Conservation (phyloP, 1,140 invertebrate species). For the Scaptomyza graminum region DNA sequence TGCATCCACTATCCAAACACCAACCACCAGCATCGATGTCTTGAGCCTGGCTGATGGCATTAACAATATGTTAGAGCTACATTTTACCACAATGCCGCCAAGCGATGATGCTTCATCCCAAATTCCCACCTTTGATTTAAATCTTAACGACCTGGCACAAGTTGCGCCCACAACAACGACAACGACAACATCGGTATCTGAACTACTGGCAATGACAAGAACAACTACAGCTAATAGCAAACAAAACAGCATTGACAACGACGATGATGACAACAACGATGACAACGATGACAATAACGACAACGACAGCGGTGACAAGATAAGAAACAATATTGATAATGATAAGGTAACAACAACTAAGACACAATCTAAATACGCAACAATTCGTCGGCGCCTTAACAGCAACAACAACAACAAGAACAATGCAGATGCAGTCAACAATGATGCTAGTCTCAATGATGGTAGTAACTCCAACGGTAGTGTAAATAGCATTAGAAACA, state of each 20-base stretch:
- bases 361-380: slow-evolving; percentile 55
- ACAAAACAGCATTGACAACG: slow-evolving; percentile 26
- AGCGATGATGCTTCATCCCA: slow-evolving; percentile 13
- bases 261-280: slow-evolving; percentile 47
- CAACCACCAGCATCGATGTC: slow-evolving; percentile 39
- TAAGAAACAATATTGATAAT: slow-evolving; percentile 50
- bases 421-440: slow-evolving; percentile 61
- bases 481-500: slow-evolving; percentile 70
- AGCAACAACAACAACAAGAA: slow-evolving; percentile 48
- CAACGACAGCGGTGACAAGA: slow-evolving; percentile 36
- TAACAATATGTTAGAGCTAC: slow-evolving; percentile 35
- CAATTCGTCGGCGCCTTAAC: slow-evolving; percentile 49
- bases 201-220: slow-evolving; percentile 53
- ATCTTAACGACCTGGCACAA: slow-evolving; percentile 47
- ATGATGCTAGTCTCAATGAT: slow-evolving; percentile 73
- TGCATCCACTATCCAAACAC: slow-evolving; percentile 48
- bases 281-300: slow-evolving; percentile 50
- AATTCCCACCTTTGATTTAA: slow-evolving; percentile 40
- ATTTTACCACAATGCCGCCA: slow-evolving; percentile 37
- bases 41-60: slow-evolving; percentile 34
- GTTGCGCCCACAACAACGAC: slow-evolving; percentile 43
- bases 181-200: slow-evolving; percentile 68
- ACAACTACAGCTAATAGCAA: neutral
- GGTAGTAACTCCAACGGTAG: slow-evolving; percentile 45
- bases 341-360: slow-evolving; percentile 68